These are phyloP conservation scores for Chaetodon auriga DNA, from an alignment of 2,113 vertebrate species.

Conservation along the genomic window DNA sequence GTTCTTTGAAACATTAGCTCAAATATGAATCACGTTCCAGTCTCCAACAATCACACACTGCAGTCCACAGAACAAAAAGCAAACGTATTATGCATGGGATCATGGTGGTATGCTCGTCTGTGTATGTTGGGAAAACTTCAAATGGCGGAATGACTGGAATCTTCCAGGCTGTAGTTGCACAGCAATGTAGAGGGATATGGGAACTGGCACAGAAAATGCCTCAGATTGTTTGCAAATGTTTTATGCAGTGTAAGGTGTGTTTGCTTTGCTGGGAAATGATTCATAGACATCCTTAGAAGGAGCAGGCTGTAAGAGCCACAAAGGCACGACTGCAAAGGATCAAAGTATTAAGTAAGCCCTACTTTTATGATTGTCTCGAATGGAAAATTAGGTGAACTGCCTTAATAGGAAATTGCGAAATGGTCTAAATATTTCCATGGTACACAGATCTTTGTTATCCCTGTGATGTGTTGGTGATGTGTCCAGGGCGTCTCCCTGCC, in stretches of 20 bases:
- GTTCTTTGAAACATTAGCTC: neutral
- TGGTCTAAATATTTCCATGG: constrained; percentile 6
- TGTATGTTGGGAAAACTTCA: constrained; percentile 57
- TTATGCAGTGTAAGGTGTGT: constrained; percentile 29
- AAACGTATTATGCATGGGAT: constrained; percentile 37
- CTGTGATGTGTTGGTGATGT: neutral
- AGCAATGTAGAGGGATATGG: constrained; percentile 26
- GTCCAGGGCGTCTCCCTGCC: constrained; percentile 24
- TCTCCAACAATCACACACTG: constrained; percentile 44
- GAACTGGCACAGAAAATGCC: constrained; percentile 9
- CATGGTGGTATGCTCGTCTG: constrained; percentile 39
- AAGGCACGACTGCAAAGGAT: constrained; percentile 23
- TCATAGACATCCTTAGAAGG: constrained; percentile 19
- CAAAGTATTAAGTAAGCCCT: constrained; percentile 19
- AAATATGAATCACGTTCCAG: constrained; percentile 19
- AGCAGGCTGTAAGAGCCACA: neutral
- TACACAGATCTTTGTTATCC: neutral
- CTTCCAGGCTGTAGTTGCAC: constrained; percentile 1
- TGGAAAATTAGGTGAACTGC: constrained; percentile 25
- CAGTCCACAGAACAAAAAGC: constrained; percentile 49
- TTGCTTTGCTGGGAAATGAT: constrained; percentile 31
- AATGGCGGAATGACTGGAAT: constrained; percentile 56
- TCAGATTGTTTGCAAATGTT: constrained; percentile 20
- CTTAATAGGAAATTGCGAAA: constrained; percentile 1
- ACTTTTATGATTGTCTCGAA: neutral